A percentile compares a stretch with the other conserved stretches of the same genome.
Evolutionary conservation across 2,888 invertebrate species (phyloP).

Genomic region (Anoncus sp.): DNA sequence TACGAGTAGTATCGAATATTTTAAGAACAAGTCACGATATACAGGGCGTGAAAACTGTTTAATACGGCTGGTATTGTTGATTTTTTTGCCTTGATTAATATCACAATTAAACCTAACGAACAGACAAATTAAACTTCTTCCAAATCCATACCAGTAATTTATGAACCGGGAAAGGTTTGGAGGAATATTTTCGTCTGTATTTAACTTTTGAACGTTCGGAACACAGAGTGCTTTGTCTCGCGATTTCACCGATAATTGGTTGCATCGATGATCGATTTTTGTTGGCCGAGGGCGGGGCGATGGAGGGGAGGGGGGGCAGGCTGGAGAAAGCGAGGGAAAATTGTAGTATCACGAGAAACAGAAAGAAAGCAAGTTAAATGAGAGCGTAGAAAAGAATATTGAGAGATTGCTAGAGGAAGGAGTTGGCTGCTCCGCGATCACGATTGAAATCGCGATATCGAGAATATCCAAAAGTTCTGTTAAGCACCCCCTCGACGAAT

Average conservation of each 20-base stretch:
- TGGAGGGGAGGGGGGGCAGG: conserved; percentile 1
- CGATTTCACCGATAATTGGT: conserved; percentile 62
- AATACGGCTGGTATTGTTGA: too few relatives aligned
- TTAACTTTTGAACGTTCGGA: conserved; percentile 16
- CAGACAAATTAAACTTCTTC: neutral
- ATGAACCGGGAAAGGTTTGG: neutral
- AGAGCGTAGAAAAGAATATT: conserved; percentile 39
- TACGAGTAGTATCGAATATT: too few relatives aligned
- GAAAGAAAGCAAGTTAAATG: conserved; percentile 33
- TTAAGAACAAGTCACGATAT: too few relatives aligned
- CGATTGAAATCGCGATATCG: conserved; percentile 40
- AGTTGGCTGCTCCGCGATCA: conserved; percentile 11
- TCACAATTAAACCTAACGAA: too few relatives aligned
- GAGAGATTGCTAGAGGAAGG: conserved; percentile 28
- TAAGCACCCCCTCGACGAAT: conserved; percentile 11
- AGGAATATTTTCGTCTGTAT: conserved; percentile 14
- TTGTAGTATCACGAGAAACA: neutral
- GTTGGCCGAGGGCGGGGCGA: conserved; percentile 30
- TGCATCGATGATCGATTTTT: conserved; percentile 58
- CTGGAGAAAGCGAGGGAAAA: too few relatives aligned
- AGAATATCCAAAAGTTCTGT: conserved; percentile 28
- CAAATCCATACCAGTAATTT: conserved; percentile 11
- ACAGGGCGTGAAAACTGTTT: too few relatives aligned
- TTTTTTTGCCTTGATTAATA: too few relatives aligned
- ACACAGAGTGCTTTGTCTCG: conserved; percentile 18